phyloP scores from a whole-genome alignment of 2,113 vertebrate species.

The Heterochromis multidens region DNA sequence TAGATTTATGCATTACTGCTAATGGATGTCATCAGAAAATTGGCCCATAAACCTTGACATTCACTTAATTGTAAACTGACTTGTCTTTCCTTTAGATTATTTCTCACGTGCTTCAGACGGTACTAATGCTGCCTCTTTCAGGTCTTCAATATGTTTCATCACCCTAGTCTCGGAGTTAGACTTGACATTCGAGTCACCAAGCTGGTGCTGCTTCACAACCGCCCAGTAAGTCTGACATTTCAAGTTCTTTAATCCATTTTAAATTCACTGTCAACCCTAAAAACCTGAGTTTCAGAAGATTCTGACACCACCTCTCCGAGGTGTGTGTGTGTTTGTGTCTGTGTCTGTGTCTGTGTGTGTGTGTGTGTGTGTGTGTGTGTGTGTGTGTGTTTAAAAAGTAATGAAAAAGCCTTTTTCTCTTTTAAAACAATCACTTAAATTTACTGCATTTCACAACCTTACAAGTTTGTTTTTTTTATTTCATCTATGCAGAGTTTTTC shows the following conservation, averaged over 20 bases:
- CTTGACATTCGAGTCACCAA: conserved; percentile 91
- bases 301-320: background rate
- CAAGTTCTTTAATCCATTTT: background rate
- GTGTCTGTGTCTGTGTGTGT: background rate
- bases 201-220: conserved; percentile 87
- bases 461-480: background rate
- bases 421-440: background rate
- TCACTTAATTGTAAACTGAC: background rate
- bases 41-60: background rate
- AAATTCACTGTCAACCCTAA: background rate
- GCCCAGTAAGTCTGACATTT: conserved; percentile 84
- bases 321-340: background rate
- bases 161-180: conserved; percentile 88
- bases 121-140: conserved; percentile 49
- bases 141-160: conserved; percentile 98
- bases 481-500: background rate
- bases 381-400: no score
- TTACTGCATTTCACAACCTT: background rate
- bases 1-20: background rate
- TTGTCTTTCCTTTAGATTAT: background rate
- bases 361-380: background rate
- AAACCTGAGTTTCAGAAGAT: background rate
- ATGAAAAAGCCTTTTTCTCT: background rate
- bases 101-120: background rate
- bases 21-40: background rate